Conservation (phyloP, 1,140 invertebrate genomes). For the Nixonia krombeini region DNA sequence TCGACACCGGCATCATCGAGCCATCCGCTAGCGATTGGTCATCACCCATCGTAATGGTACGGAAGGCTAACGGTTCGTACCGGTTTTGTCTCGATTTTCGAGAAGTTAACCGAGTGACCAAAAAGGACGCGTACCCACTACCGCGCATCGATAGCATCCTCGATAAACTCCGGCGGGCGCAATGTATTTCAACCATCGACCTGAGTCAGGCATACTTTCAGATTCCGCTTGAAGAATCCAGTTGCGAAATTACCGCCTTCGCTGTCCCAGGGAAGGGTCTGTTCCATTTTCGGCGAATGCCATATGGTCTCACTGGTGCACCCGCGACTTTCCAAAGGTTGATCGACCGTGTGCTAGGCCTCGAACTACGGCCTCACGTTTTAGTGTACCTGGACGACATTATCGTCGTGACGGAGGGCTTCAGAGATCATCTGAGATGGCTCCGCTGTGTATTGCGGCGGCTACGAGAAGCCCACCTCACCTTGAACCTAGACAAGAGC, state of each 20-base stretch:
- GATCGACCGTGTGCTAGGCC: conserved; percentile 27
- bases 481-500: background rate
- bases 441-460: background rate
- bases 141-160: conserved; percentile 70
- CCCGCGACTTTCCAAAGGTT: conserved; percentile 60
- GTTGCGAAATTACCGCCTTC: conserved; percentile 66
- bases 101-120: conserved; percentile 63
- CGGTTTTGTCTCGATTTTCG: conserved; percentile 70
- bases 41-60: conserved; percentile 61
- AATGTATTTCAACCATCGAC: conserved; percentile 56
- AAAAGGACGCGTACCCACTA: conserved; percentile 65
- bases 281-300: conserved; percentile 63
- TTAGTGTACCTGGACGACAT: conserved; percentile 8
- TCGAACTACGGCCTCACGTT: background rate
- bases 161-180: conserved; percentile 53
- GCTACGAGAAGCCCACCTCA: background rate
- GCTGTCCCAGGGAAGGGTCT: conserved; percentile 58
- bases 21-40: conserved; percentile 52
- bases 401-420: conserved; percentile 3
- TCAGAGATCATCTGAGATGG: background rate
- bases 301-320: conserved; percentile 64
- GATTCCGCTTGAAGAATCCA: conserved; percentile 1
- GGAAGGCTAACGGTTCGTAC: conserved; percentile 66
- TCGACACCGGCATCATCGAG: conserved; percentile 47
- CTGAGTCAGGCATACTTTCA: conserved; percentile 5